Evolutionary conservation across 92 coral and sea anemone species (phyloP).

Genomic region (Pocillopora grandis): DNA sequence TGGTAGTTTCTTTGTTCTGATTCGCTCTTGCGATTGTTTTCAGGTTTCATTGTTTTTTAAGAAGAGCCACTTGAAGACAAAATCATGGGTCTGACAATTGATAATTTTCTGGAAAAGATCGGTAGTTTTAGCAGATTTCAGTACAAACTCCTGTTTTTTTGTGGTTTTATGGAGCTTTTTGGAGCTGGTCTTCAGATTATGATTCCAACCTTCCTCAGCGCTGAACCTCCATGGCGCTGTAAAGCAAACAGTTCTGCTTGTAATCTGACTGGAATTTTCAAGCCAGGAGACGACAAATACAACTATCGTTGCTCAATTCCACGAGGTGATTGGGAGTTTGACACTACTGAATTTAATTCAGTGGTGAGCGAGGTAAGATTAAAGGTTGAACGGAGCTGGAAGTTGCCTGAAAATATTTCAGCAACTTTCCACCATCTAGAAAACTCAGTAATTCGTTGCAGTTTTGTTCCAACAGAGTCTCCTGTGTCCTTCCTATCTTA

Average conservation of each 20-base stretch:
- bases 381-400: no score
- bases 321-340: conserved; percentile 70
- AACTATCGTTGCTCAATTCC: conserved; percentile 63
- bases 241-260: conserved; percentile 60
- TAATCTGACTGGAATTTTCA: conserved; percentile 66
- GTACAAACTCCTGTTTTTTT: conserved; percentile 46
- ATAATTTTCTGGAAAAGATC: conserved; percentile 67
- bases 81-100: conserved; percentile 59
- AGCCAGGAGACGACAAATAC: conserved; percentile 55
- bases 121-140: conserved; percentile 76
- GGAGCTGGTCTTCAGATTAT: conserved; percentile 66
- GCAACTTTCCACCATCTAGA: no score
- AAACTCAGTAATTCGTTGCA: no score
- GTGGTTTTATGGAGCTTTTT: conserved; percentile 58
- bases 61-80: neutral
- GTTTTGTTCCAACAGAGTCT: no score
- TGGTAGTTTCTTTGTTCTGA: neutral
- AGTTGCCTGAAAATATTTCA: no score
- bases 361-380: conserved; percentile 64
- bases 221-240: conserved; percentile 81
- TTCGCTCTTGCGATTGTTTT: no score
- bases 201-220: conserved; percentile 68
- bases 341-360: conserved; percentile 60
- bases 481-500: no score
- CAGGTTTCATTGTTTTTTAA: no score